Percentiles rank a stretch among this genome's conserved stretches.
These are phyloP conservation scores for Notamacropus eugenii DNA, from an alignment of 2,797 vertebrate species.

Conservation along the genomic window DNA sequence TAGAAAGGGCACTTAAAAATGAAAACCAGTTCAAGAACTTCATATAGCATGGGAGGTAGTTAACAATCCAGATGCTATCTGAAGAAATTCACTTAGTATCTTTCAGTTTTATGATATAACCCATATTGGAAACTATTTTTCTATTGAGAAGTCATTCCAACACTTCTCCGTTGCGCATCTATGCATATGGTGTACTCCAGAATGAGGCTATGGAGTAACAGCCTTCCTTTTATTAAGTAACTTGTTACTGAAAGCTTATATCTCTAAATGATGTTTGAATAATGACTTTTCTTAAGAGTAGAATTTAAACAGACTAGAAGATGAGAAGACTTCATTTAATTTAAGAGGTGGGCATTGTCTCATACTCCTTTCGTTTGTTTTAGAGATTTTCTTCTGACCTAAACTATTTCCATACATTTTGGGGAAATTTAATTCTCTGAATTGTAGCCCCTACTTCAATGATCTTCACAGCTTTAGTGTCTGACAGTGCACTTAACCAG, in stretches of 20 bases:
- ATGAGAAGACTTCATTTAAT: too few relatives aligned
- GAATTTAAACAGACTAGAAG: too few relatives aligned
- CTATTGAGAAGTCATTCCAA: background rate
- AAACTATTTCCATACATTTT: background rate
- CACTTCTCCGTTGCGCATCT: background rate
- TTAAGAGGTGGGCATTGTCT: background rate
- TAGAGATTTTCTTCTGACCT: background rate
- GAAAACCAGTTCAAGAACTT: background rate
- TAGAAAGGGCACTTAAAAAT: constrained; percentile 18
- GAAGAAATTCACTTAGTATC: background rate
- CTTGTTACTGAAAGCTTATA: too few relatives aligned
- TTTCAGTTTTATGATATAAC: background rate
- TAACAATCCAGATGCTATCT: constrained; percentile 39
- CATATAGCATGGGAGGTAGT: background rate
- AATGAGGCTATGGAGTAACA: too few relatives aligned
- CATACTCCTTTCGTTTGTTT: background rate
- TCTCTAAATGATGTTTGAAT: too few relatives aligned
- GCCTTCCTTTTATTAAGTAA: too few relatives aligned
- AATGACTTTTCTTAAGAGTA: too few relatives aligned
- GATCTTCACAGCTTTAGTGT: background rate
- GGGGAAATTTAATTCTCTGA: background rate
- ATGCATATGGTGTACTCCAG: too few relatives aligned
- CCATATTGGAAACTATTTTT: background rate
- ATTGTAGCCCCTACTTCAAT: background rate
- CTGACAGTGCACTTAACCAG: background rate